Base-by-base conservation (phyloP, 2,113 vertebrate genomes). In the Malurus melanocephalus region DNA sequence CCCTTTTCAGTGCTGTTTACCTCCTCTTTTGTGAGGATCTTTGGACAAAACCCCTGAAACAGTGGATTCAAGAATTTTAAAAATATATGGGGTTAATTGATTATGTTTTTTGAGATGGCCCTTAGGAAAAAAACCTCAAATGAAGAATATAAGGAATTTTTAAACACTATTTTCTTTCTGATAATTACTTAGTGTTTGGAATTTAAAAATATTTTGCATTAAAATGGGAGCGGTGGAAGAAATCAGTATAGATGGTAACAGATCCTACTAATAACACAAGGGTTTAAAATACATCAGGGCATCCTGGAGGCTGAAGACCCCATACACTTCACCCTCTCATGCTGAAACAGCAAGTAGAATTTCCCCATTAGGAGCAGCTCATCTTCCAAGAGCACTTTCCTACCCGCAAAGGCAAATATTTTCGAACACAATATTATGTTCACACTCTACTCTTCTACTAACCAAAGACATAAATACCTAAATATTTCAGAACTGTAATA, bases 401-500 rank as follows among this genome's bases (percentile, higher is more conserved):
- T 78, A 28, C 26, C 38, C 57, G 1, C 42, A 42, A 94, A 91
- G 23, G 76, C 43, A 89, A 92, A 75, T 60, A 72, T 88, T 94
- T 92, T 80, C 71, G 83, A 86, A 53, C 8, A 11, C 38, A 79
- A 4, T 33, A 76, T 51, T 66, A 65, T 61, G 90, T 46, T 80
- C 51, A 84, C 26, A 60, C 49, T 80, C 64, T 52, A 76, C 51
- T 86, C 48, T 21, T 64, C 30, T 64, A 83, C 69, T 84, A 89
- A 81, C 35, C 53, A 72, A 49, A 13, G 13, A 48, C 33, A 86
- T 71, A 92, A 94, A 59, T 75, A 81, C 73, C 49, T 81, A 89
- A 91, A 66, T 86, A 92, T 76, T 95, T 92, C 69, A 81, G 53
- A 96, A 93, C 86, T 67, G 92, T 78, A 92, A 95, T 89, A 94